A percentile compares a stretch with the other conserved stretches of the same genome.
Evolutionary conservation across 2,113 vertebrate species (phyloP).

Genomic region (Dicrurus megarhynchus): DNA sequence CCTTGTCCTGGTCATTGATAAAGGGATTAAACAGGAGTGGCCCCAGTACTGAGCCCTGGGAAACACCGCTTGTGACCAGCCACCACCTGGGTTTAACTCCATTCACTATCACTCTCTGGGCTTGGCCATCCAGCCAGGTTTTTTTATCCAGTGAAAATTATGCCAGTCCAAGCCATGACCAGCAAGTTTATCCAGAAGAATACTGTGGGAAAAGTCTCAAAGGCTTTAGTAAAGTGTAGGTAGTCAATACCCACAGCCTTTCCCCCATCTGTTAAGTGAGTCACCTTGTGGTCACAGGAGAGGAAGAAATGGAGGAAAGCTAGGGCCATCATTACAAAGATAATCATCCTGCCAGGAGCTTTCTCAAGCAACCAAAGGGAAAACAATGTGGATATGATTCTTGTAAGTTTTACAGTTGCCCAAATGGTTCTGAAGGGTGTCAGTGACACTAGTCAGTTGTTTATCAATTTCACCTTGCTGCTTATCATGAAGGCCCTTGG

Average conservation of each 20-base stretch:
- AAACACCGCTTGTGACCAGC: neutral
- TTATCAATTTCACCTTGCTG: neutral
- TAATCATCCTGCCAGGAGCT: neutral
- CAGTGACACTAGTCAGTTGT: neutral
- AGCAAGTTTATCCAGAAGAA: neutral
- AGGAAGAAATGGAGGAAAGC: neutral
- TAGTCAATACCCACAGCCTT: neutral
- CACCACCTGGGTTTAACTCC: neutral
- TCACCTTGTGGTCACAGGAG: neutral
- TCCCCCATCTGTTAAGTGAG: neutral
- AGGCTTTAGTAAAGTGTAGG: neutral
- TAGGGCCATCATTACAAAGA: neutral
- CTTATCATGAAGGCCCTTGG: neutral
- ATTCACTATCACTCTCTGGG: neutral
- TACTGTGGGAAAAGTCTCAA: neutral
- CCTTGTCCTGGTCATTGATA: neutral
- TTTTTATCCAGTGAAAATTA: neutral
- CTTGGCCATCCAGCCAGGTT: neutral
- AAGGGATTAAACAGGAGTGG: neutral
- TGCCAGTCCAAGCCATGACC: neutral
- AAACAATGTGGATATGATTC: neutral
- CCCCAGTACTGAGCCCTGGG: neutral
- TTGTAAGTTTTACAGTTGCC: neutral
- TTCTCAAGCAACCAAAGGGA: neutral
- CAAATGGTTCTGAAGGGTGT: neutral